Percentiles rank a stretch among this genome's conserved stretches.
phyloP scores from a whole-genome alignment of 2,888 invertebrate species.

The Nomada ruficornis region DNA sequence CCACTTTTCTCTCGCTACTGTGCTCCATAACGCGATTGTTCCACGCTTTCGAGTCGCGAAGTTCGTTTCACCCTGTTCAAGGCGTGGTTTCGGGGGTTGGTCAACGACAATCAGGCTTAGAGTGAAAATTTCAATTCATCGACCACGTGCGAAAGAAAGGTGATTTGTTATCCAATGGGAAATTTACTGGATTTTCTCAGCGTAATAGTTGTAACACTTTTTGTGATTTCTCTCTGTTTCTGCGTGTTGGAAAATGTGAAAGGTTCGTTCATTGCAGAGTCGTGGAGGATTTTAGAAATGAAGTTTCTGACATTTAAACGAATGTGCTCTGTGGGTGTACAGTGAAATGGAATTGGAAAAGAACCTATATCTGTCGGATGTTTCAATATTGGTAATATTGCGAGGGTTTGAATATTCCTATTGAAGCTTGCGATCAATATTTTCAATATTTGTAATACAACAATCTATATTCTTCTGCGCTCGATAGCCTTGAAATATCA shows the following conservation, averaged over 20 bases:
- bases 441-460: too few species aligned
- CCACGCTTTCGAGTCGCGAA: conserved; percentile 1
- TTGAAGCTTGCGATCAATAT: too few species aligned
- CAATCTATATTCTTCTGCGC: too few species aligned
- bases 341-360: too few species aligned
- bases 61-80: conserved; percentile 1
- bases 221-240: background rate
- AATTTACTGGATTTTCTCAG: background rate
- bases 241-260: background rate
- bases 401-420: too few species aligned
- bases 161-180: background rate
- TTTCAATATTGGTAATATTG: too few species aligned
- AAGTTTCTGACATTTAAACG: too few species aligned
- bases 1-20: conserved; percentile 7
- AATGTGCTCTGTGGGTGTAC: too few species aligned
- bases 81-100: background rate
- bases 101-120: background rate
- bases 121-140: background rate
- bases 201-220: background rate
- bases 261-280: background rate
- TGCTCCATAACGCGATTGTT: background rate
- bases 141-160: background rate
- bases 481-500: too few species aligned
- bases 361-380: too few species aligned
- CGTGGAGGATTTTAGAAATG: background rate